Conservation (phyloP, 1,140 invertebrate species). For the Sarcophaga peregrina region DNA sequence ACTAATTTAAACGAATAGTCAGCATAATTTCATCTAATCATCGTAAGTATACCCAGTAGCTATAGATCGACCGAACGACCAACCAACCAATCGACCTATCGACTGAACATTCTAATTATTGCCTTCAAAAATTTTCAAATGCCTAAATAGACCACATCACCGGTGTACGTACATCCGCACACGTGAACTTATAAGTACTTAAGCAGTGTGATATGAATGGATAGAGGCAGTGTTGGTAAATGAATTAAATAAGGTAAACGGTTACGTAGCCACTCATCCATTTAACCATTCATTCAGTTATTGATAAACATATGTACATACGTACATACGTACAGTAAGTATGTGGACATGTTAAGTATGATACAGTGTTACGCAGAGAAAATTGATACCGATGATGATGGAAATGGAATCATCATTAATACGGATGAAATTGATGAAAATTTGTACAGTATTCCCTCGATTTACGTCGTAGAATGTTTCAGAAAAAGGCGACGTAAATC, state of each 20-base stretch:
- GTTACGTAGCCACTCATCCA: neutral
- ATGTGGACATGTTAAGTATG: neutral
- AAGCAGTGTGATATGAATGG: too few species aligned
- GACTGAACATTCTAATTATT: constrained; percentile 33
- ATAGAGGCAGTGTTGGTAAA: neutral
- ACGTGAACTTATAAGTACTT: too few species aligned
- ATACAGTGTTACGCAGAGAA: too few species aligned
- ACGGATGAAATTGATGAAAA: too few species aligned
- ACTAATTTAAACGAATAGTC: constrained; percentile 33
- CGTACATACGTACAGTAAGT: neutral
- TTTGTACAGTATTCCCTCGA: too few species aligned
- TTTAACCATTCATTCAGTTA: neutral
- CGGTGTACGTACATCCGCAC: too few species aligned
- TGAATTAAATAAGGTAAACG: neutral
- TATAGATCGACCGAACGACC: neutral
- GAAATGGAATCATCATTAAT: too few species aligned
- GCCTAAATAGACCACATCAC: too few species aligned
- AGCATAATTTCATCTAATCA: constrained; percentile 41
- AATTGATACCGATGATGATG: too few species aligned
- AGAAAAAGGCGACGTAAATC: too few species aligned
- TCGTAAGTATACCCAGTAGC: constrained; percentile 25
- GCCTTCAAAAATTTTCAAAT: neutral
- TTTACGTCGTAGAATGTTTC: too few species aligned
- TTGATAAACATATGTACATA: too few species aligned
- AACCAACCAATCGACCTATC: neutral